Evolutionary conservation across 2,797 vertebrate species (phyloP).

Genomic region (Acanthurus leucopareius): DNA sequence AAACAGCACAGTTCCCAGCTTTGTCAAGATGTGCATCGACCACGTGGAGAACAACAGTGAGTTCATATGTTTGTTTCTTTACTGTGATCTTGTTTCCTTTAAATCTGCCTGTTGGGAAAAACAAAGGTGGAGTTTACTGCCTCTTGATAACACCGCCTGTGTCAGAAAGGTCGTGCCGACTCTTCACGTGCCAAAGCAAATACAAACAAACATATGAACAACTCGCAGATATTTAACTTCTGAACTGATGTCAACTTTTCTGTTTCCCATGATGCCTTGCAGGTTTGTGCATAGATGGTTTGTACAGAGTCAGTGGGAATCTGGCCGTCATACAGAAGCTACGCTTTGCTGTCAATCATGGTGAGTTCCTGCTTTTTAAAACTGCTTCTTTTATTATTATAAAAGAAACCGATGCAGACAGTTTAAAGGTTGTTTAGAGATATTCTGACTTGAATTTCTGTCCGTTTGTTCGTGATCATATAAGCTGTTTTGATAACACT

Average conservation of each 20-base stretch:
- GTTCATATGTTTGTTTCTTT: constrained; percentile 35
- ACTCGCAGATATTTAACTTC: background rate
- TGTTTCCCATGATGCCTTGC: constrained; percentile 45
- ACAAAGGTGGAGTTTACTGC: background rate
- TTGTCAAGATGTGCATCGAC: constrained; percentile 95
- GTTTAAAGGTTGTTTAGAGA: background rate
- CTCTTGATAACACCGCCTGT: background rate
- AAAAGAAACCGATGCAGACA: background rate
- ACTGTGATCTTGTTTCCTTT: background rate
- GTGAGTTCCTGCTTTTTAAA: constrained; percentile 76
- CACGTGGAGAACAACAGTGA: constrained; percentile 94
- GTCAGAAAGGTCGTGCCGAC: background rate
- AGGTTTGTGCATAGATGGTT: constrained; percentile 93
- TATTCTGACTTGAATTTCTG: background rate
- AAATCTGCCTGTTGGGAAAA: background rate
- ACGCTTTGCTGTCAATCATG: constrained; percentile 96
- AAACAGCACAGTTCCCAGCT: constrained; percentile 91
- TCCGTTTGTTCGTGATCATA: background rate
- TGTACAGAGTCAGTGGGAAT: constrained; percentile 98
- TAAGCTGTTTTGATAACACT: background rate
- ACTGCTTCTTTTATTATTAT: background rate
- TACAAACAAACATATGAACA: background rate
- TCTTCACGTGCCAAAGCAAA: background rate
- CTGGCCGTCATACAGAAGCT: constrained; percentile 98
- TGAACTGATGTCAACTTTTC: background rate